Percentiles rank a stretch among this genome's conserved stretches.
phyloP scores from a whole-genome alignment of 2,888 invertebrate genomes.

The Pediacus dermestoides region DNA sequence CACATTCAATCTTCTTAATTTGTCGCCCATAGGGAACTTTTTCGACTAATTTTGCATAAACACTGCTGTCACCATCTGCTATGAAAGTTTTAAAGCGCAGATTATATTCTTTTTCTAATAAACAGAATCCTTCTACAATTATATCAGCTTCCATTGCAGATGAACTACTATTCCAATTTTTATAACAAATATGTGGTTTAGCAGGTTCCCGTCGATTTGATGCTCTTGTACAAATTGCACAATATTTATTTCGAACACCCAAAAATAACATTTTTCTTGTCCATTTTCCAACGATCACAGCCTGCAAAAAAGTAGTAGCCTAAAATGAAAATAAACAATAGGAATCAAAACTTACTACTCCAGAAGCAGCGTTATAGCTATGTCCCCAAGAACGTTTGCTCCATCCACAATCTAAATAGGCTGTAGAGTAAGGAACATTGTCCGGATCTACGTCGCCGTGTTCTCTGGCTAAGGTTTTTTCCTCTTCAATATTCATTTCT shows the following conservation, averaged over 20 bases:
- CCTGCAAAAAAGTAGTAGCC: no score
- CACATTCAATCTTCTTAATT: slow-evolving; percentile 1
- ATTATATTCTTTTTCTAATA: slow-evolving; percentile 17
- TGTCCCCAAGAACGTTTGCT: slow-evolving; percentile 18
- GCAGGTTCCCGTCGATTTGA: slow-evolving; percentile 6
- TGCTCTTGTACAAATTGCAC: slow-evolving; percentile 16
- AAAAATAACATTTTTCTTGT: slow-evolving; percentile 21
- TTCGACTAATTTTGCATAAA: slow-evolving; percentile 17
- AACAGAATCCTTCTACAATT: slow-evolving; percentile 20
- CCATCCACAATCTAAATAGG: no score
- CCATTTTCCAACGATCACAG: slow-evolving; percentile 19
- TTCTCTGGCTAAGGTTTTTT: no score
- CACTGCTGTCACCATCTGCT: slow-evolving; percentile 24
- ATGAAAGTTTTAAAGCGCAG: slow-evolving; percentile 20
- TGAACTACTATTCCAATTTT: slow-evolving; percentile 22
- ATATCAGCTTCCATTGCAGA: slow-evolving; percentile 23
- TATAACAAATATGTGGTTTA: slow-evolving; percentile 22
- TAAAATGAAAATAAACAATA: no score
- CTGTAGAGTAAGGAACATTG: no score
- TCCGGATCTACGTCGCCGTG: no score
- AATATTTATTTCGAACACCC: slow-evolving; percentile 24
- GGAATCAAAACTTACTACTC: no score
- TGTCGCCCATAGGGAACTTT: slow-evolving; percentile 15
- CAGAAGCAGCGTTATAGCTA: slow-evolving; percentile 18
- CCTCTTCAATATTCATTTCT: no score